phyloP scores from a whole-genome alignment of 1,140 invertebrate species.

The Habropoda laboriosa region DNA sequence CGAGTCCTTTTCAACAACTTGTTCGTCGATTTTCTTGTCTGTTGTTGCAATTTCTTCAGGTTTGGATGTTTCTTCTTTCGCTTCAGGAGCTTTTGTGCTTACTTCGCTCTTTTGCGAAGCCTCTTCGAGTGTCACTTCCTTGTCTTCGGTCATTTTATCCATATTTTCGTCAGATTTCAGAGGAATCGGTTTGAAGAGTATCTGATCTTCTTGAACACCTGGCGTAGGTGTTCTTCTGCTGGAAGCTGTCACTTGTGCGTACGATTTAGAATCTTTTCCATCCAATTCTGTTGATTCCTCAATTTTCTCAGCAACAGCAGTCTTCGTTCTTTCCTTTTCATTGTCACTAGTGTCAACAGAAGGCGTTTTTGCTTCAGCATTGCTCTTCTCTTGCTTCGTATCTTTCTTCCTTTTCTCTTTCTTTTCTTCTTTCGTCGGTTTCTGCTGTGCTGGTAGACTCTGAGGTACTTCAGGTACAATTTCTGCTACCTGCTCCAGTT shows the following conservation, averaged over 20 bases:
- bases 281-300: constrained; percentile 26
- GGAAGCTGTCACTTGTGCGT: constrained; percentile 83
- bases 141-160: background rate
- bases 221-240: constrained; percentile 62
- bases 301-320: constrained; percentile 12
- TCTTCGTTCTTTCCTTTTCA: constrained; percentile 10
- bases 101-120: too few species aligned
- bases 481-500: background rate
- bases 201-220: constrained; percentile 43
- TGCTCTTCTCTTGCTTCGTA: background rate
- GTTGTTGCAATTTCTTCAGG: background rate
- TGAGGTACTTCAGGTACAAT: constrained; percentile 3
- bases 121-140: background rate
- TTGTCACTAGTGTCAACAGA: background rate
- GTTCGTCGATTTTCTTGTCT: background rate
- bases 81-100: background rate
- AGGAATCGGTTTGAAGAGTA: constrained; percentile 49
- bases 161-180: constrained; percentile 7
- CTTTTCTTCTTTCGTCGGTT: constrained; percentile 14
- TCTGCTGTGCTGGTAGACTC: constrained; percentile 12
- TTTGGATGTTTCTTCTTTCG: background rate
- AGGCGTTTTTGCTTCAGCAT: background rate
- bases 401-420: constrained; percentile 33
- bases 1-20: background rate
- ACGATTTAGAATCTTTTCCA: constrained; percentile 81